These are phyloP conservation scores for Gavia stellata DNA, from an alignment of 2,113 vertebrate genomes.

Conservation along the genomic window DNA sequence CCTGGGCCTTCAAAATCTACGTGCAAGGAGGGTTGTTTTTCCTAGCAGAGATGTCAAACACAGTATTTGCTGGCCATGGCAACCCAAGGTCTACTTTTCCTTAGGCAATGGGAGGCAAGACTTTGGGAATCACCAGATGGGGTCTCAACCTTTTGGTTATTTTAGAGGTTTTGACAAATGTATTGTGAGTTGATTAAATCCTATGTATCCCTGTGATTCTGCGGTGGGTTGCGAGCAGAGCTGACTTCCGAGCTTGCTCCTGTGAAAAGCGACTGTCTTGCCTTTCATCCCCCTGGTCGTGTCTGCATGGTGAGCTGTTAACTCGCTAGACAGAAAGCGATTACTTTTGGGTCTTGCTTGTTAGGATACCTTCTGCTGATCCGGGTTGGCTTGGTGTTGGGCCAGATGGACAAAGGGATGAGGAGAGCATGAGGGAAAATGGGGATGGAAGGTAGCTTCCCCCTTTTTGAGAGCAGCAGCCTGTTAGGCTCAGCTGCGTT, in stretches of 20 bases:
- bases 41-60: neutral
- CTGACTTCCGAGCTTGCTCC: neutral
- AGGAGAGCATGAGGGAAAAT: neutral
- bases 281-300: neutral
- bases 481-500: neutral
- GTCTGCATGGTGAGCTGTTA: neutral
- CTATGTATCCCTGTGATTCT: neutral
- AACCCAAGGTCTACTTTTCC: neutral
- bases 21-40: neutral
- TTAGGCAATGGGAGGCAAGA: neutral
- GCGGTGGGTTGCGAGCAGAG: neutral
- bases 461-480: neutral
- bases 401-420: neutral
- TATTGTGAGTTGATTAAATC: neutral
- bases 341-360: neutral
- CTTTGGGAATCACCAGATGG: neutral
- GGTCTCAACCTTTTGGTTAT: neutral
- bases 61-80: neutral
- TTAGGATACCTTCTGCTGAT: neutral
- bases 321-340: rapidly evolving
- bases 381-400: neutral
- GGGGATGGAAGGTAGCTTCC: neutral
- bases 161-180: neutral
- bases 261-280: neutral
- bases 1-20: neutral